Conservation (phyloP, 2,888 invertebrate species). For the Polydesmus complanatus region DNA sequence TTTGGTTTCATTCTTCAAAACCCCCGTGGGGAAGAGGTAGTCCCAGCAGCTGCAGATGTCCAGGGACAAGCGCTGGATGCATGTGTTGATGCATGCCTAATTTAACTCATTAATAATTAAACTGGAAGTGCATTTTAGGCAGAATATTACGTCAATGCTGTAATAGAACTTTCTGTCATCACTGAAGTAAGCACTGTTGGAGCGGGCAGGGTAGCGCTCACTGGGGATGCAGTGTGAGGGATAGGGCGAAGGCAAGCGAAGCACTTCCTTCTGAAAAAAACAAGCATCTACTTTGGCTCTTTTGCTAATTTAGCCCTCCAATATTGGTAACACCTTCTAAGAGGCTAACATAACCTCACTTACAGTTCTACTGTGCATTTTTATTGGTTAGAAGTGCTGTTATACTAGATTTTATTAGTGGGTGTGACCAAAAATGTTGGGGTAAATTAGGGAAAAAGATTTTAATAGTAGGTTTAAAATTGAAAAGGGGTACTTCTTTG, state of each 20-base stretch:
- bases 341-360: too few species aligned
- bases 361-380: too few species aligned
- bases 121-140: neutral
- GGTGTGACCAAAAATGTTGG: too few species aligned
- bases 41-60: constrained; percentile 9
- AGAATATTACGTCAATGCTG: constrained; percentile 8
- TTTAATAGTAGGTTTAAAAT: too few species aligned
- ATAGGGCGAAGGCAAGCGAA: neutral
- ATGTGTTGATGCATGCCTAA: constrained; percentile 11
- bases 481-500: neutral
- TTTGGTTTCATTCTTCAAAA: neutral
- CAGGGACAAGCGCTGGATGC: constrained; percentile 4
- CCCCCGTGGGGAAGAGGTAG: constrained; percentile 5
- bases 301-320: too few species aligned
- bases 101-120: neutral
- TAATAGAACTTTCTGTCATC: neutral
- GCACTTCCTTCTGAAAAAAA: neutral
- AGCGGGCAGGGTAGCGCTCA: neutral
- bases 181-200: constrained; percentile 9
- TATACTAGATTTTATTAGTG: too few species aligned
- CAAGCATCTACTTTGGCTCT: neutral
- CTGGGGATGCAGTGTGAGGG: constrained; percentile 6
- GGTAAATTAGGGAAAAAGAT: too few species aligned
- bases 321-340: too few species aligned
- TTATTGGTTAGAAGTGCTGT: too few species aligned